Base-by-base conservation (phyloP, 2,888 invertebrate species). In the Synanthedon andrenaeformis region DNA sequence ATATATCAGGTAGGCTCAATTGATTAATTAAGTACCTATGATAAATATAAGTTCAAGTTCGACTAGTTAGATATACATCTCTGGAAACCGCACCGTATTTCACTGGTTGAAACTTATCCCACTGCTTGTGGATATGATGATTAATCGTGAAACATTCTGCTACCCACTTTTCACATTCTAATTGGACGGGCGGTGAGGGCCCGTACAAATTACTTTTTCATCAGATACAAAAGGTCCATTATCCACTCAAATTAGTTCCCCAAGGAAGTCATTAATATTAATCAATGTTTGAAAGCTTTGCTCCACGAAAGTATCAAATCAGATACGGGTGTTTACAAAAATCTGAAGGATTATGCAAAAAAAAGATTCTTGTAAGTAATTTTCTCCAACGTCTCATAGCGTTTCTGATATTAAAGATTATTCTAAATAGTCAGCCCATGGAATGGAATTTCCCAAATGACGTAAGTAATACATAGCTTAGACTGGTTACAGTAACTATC, bases 171-270 rank as follows among this genome's bases (percentile, higher is more conserved):
- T 67, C 69, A 67, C 69, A 73, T 74, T 79, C 71, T 79, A 80
- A 82, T 81, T 79, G 74, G 73, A 62, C 57, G 68, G 66, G 63
- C 63, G 60, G 66, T 55, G 56, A 66, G 64, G 68, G 66, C 64
- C 65, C 62, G 63, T 66, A 74, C 71, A 79, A 80, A 82, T 83
- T 82, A 82, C 82, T 81, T 84, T 85, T 83, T 76, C 76, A 76
- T 73, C 66, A 71, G 71, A 69, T 77, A 82, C 82, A 82, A 82
- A 82, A 81, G 81, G 73, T 74, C 83, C 80, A 85, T 85, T 84
- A 83, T 82, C 76, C 79, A 82, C 78, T 80, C 77, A 83, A 86
- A 85, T 84, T 85, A 80, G 82, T 76, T 80, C 69, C 70, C 70
- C 61, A 68, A 71, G 75, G 75, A 78, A 79, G 79, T 79, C 82